phyloP scores from a whole-genome alignment of 2,113 vertebrate genomes.

The Elgaria multicarinata region DNA sequence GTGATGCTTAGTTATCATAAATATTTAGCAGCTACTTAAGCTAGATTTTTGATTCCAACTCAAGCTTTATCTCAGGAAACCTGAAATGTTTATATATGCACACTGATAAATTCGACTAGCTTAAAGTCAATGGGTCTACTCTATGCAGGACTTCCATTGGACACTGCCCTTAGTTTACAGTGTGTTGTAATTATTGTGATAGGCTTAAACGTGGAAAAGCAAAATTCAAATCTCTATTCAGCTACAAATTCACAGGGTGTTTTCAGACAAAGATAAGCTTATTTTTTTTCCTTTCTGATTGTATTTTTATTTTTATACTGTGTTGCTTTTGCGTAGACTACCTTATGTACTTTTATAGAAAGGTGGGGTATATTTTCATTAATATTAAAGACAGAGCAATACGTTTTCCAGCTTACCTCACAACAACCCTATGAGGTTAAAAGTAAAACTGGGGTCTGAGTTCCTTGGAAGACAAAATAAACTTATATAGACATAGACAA shows the following conservation, averaged over 20 bases:
- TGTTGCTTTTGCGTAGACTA: neutral
- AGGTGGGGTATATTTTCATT: neutral
- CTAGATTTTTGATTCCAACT: slow-evolving; percentile 26
- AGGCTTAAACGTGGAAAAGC: neutral
- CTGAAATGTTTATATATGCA: slow-evolving; percentile 12
- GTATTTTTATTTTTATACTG: neutral
- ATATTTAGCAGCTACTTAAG: accelerated
- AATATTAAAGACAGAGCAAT: neutral
- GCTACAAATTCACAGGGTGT: neutral
- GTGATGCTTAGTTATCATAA: neutral
- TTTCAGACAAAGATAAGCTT: neutral
- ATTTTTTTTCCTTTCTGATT: neutral
- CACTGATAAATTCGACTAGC: neutral
- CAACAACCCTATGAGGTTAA: neutral
- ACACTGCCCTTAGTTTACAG: accelerated
- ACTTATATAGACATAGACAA: neutral
- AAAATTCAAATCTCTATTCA: neutral
- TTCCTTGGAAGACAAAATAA: neutral
- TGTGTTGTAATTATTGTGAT: neutral
- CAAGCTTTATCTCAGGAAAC: neutral
- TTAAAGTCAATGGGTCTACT: too few relatives aligned
- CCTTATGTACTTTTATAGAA: neutral
- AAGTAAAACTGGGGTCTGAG: neutral
- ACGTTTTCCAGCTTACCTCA: neutral
- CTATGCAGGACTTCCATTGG: too few relatives aligned